Percentiles rank a stretch among this genome's conserved stretches.
Evolutionary conservation across 2,888 invertebrate genomes (phyloP).

Genomic region (Glomeris marginata): DNA sequence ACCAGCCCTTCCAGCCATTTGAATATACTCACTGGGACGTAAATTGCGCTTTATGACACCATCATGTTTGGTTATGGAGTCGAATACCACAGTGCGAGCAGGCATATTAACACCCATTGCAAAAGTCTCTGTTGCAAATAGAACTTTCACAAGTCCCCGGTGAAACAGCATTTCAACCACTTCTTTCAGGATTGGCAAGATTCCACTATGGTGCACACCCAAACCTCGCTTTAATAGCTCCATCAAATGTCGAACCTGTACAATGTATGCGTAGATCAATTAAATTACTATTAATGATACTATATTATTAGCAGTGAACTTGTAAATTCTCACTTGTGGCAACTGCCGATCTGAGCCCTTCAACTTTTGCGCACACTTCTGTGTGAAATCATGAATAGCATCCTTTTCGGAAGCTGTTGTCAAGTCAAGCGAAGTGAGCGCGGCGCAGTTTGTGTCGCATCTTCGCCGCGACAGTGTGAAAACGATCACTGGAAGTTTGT

Average conservation of each 20-base stretch:
- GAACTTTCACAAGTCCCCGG: conserved; percentile 70
- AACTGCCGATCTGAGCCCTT: conserved; percentile 74
- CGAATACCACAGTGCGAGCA: conserved; percentile 92
- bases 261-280: conserved; percentile 9
- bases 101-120: conserved; percentile 99
- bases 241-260: conserved; percentile 47
- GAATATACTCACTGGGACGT: conserved; percentile 87
- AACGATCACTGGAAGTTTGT: conserved; percentile 82
- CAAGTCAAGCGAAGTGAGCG: conserved; percentile 47
- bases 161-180: conserved; percentile 97
- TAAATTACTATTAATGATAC: no score
- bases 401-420: conserved; percentile 72
- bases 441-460: conserved; percentile 54
- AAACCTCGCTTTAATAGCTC: conserved; percentile 66
- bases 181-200: conserved; percentile 95
- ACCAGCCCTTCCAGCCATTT: conserved; percentile 97
- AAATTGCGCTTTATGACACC: conserved; percentile 60
- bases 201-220: conserved; percentile 96
- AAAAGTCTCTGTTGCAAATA: conserved; percentile 99
- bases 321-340: conserved; percentile 49
- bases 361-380: conserved; percentile 59
- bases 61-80: conserved; percentile 79
- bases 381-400: conserved; percentile 70
- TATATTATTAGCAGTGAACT: no score
- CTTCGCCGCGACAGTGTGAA: conserved; percentile 79